Base-by-base conservation (phyloP, 2,888 invertebrate genomes). In the Melanophora roralis region DNA sequence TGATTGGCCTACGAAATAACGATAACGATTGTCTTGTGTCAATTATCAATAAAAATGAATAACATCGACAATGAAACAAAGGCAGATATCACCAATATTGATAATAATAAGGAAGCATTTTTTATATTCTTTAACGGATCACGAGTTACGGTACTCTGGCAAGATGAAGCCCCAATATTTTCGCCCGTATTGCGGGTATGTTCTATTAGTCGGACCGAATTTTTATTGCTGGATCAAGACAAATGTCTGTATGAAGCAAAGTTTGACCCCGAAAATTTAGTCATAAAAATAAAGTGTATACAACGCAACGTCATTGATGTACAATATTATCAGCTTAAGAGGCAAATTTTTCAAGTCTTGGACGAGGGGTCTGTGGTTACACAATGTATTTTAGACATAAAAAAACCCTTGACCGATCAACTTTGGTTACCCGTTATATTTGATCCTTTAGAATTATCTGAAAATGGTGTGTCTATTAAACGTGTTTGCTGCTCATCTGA, bases 401-500 rank as follows among this genome's bases (percentile, higher is more conserved):
- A 4, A 8, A 21, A 47, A 23, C 14, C 72, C n/a, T 81, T 82
- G 6, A 74, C 82, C 0, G 71, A 82, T 4, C 76, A 78, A 16
- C 82, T 83, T 1, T 89, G 89, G 89, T 81, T 85, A 73, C 83
- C 85, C 5, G 82, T 89, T 4, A 83, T 84, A n/a, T 89, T 89
- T 60, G 89, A 89, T 81, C 89, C 89, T 0, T 81, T 89, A 4
- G 89, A 88, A 78, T 81, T 89, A 12, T 85, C 83, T 1, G 89
- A 87, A 12, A 87, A 88, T 3, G 87, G 88, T 1, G 86, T 89
- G 16, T 64, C 82, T 23, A 86, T 89, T 40, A 84, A 82, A 2
- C 84, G 87, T 0, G 86, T 89, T 7, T 88, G 88, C 49, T 87
- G 88, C 74, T 89, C 90, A 2, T 83, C 86, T 1, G 84, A 89